A percentile compares a stretch with the other conserved stretches of the same genome.
Conservation (phyloP, 2,888 invertebrate species). For the Diaphora mendica region DNA sequence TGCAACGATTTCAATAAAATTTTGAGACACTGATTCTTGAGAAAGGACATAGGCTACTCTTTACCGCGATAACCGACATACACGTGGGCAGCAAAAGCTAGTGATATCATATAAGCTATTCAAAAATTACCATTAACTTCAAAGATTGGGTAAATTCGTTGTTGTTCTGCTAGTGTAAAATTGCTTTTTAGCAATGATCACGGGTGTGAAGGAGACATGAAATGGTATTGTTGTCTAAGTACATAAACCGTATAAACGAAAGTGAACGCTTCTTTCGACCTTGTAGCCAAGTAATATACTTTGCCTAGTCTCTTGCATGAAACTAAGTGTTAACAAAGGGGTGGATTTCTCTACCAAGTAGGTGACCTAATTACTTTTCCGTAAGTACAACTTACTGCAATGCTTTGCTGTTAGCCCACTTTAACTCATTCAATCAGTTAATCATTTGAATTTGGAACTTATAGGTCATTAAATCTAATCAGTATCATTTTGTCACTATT, state of each 20-base stretch:
- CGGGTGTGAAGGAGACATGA: slow-evolving; percentile 53
- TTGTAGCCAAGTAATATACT: slow-evolving; percentile 52
- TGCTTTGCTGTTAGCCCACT: too few species aligned
- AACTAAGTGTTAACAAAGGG: background rate
- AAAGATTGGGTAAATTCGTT: slow-evolving; percentile 35
- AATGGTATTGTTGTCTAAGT: slow-evolving; percentile 59
- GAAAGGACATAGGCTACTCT: too few species aligned
- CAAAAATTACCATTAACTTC: slow-evolving; percentile 28
- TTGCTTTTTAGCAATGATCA: slow-evolving; percentile 55
- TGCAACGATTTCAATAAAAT: too few species aligned
- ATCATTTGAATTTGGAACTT: background rate
- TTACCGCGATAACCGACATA: too few species aligned
- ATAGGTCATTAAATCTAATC: background rate
- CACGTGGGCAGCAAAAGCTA: too few species aligned
- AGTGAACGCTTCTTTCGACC: slow-evolving; percentile 75
- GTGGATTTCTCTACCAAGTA: slow-evolving; percentile 24
- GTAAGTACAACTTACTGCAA: too few species aligned
- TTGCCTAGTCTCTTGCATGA: background rate
- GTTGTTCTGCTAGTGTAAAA: slow-evolving; percentile 44
- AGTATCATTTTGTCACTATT: background rate
- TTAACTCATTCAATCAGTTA: background rate
- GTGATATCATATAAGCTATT: slow-evolving; percentile 23
- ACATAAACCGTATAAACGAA: slow-evolving; percentile 69
- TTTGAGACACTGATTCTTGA: too few species aligned
- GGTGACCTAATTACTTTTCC: background rate